A percentile compares a stretch with the other conserved stretches of the same genome.
Evolutionary conservation across 2,113 vertebrate genomes (phyloP).

Genomic region (Percina caprodes): DNA sequence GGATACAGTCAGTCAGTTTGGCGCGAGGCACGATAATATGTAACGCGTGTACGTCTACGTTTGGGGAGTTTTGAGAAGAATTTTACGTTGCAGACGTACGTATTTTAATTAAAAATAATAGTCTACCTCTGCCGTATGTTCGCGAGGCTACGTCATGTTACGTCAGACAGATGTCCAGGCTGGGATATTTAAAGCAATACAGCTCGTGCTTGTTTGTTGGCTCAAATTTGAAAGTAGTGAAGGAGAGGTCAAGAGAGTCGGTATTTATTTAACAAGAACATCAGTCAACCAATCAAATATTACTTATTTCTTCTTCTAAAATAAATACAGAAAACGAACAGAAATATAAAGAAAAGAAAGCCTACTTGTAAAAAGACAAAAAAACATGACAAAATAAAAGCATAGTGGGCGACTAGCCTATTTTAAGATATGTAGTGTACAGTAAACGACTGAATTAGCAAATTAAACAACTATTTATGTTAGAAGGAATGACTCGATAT

Average conservation of each 20-base stretch:
- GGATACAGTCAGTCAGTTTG: slow-evolving; percentile 10
- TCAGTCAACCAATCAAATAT: neutral
- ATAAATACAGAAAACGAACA: too few relatives aligned
- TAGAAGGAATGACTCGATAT: neutral
- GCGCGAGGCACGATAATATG: slow-evolving; percentile 15
- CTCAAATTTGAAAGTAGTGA: neutral
- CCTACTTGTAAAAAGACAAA: too few relatives aligned
- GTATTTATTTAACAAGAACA: neutral
- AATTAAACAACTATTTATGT: neutral
- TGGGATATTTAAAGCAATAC: slow-evolving; percentile 65
- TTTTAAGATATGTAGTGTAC: too few relatives aligned
- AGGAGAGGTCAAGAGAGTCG: neutral
- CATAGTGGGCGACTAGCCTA: too few relatives aligned
- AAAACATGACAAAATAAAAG: neutral
- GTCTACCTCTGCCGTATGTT: neutral
- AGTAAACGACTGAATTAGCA: neutral
- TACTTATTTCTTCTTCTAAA: too few relatives aligned
- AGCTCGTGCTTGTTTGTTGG: neutral
- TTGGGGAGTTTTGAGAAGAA: neutral
- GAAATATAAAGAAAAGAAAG: too few relatives aligned
- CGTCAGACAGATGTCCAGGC: slow-evolving; percentile 48
- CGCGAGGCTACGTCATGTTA: slow-evolving; percentile 49
- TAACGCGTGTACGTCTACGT: slow-evolving; percentile 5
- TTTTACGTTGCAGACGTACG: accelerated
- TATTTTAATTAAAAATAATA: neutral